These are phyloP conservation scores for Oreohelix idahoensis DNA, from an alignment of 1,140 invertebrate species.

Conservation along the genomic window DNA sequence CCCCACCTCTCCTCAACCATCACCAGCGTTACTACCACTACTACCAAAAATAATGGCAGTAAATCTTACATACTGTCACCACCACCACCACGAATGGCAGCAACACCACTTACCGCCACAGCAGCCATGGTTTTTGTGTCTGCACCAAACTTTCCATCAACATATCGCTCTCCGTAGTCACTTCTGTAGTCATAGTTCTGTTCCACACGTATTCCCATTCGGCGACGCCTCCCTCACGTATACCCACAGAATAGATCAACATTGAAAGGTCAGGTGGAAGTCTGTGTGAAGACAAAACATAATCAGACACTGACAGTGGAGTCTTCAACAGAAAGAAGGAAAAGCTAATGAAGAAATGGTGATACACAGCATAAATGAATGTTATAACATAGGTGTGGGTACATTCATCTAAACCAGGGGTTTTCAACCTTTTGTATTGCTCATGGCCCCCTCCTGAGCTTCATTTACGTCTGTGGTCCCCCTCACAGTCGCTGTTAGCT, in stretches of 20 bases:
- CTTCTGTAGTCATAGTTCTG: conserved; percentile 52
- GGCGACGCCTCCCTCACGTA: conserved; percentile 59
- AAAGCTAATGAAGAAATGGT: too few species aligned
- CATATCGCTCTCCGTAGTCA: conserved; percentile 61
- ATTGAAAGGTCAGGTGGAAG: conserved; percentile 59
- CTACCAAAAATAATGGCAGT: background rate
- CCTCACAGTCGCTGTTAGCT: too few species aligned
- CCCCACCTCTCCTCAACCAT: background rate
- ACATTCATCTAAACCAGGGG: too few species aligned
- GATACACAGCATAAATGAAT: too few species aligned
- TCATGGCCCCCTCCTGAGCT: too few species aligned
- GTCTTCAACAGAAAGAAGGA: too few species aligned
- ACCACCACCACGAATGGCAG: background rate
- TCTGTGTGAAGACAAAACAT: conserved; percentile 47
- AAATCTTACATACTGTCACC: background rate
- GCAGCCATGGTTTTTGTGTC: conserved; percentile 62
- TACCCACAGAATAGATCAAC: conserved; percentile 63
- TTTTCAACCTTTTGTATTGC: too few species aligned
- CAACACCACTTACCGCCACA: conserved; percentile 56
- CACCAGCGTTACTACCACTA: background rate
- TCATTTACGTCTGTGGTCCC: too few species aligned
- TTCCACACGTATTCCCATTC: conserved; percentile 68
- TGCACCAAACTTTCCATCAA: conserved; percentile 62
- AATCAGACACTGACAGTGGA: too few species aligned
- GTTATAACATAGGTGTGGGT: too few species aligned